phyloP scores from a whole-genome alignment of 2,797 vertebrate species.

The Novumbra hubbsi region DNA sequence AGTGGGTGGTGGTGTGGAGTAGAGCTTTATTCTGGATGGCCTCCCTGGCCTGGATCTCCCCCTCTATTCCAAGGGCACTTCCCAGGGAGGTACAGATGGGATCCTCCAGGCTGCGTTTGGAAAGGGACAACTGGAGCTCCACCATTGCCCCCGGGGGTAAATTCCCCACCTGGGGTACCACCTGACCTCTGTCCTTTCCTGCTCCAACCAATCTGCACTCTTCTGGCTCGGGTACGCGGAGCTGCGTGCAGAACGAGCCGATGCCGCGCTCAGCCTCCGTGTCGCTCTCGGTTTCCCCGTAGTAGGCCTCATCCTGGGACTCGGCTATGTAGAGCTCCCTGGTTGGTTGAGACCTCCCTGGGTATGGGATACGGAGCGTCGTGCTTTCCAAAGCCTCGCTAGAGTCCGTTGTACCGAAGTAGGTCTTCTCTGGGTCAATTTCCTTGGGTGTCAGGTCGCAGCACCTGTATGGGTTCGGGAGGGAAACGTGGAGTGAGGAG shows the following conservation, averaged over 20 bases:
- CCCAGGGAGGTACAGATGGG: constrained; percentile 54
- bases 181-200: constrained; percentile 32
- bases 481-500: constrained; percentile 19
- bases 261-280: constrained; percentile 46
- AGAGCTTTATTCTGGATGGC: constrained; percentile 7
- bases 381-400: constrained; percentile 71
- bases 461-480: constrained; percentile 42
- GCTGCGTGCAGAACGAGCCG: constrained; percentile 56
- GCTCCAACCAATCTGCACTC: constrained; percentile 46
- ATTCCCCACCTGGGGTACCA: constrained; percentile 39
- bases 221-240: constrained; percentile 51
- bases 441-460: constrained; percentile 46
- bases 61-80: constrained; percentile 65
- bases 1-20: constrained; percentile 42
- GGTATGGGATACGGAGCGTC: constrained; percentile 76
- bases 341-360: constrained; percentile 44
- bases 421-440: constrained; percentile 66
- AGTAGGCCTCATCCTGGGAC: constrained; percentile 59
- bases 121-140: constrained; percentile 85
- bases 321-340: constrained; percentile 71
- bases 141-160: constrained; percentile 73
- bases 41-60: constrained; percentile 44
- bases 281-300: constrained; percentile 57
- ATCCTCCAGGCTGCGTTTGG: constrained; percentile 64
- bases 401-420: constrained; percentile 42